Conservation (phyloP, 2,113 vertebrate species). For the Sterrhoptilus dennistouni region DNA sequence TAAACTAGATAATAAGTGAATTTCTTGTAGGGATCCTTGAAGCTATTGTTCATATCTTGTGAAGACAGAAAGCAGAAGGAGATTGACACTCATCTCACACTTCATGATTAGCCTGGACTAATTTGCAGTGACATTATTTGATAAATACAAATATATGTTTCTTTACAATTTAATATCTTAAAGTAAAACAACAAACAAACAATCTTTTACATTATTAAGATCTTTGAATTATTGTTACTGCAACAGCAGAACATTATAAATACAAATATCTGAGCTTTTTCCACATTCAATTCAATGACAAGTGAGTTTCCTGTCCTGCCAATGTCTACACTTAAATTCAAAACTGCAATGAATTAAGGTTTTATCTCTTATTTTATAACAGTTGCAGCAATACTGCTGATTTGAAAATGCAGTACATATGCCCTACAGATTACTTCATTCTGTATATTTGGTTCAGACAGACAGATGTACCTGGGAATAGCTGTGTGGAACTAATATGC, state of each 20-base stretch:
- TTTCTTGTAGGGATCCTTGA: neutral
- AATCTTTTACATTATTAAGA: neutral
- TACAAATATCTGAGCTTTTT: neutral
- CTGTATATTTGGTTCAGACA: neutral
- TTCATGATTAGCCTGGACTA: neutral
- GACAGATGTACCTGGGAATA: neutral
- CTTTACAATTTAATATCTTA: neutral
- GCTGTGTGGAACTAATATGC: neutral
- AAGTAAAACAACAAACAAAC: neutral
- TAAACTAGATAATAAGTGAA: neutral
- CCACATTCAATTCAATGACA: neutral
- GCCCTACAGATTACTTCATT: neutral
- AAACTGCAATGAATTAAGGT: neutral
- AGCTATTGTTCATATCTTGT: neutral
- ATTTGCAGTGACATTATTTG: neutral
- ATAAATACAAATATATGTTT: neutral
- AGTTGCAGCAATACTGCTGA: neutral
- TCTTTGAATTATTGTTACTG: neutral
- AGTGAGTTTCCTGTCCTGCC: neutral
- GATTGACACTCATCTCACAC: neutral
- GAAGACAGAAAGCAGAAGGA: slow-evolving; percentile 6
- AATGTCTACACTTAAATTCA: neutral
- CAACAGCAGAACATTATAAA: neutral
- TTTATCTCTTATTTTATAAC: neutral
- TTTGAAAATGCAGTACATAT: neutral